Conservation (phyloP, 2,888 invertebrate species). For the Idaea aversata region DNA sequence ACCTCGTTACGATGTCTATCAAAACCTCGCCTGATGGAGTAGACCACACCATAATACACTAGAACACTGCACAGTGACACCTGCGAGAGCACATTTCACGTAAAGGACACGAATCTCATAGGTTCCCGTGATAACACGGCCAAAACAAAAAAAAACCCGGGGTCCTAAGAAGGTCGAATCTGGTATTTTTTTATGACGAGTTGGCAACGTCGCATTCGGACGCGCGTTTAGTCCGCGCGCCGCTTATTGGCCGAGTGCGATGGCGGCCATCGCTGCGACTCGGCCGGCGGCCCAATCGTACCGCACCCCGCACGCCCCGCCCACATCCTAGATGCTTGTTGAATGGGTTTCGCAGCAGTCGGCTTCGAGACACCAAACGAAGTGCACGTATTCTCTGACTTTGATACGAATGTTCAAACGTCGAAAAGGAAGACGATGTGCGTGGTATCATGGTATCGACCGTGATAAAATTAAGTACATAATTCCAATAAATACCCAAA, state of each 20-base stretch:
- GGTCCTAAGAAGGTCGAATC: slow-evolving; percentile 80
- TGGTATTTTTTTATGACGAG: slow-evolving; percentile 76
- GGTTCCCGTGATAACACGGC: slow-evolving; percentile 76
- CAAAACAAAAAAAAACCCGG: slow-evolving; percentile 77
- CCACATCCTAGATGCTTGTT: slow-evolving; percentile 73
- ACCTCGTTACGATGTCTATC: slow-evolving; percentile 76
- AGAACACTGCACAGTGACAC: slow-evolving; percentile 68
- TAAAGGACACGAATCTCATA: slow-evolving; percentile 54
- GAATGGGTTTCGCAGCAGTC: slow-evolving; percentile 74
- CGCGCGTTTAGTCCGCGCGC: slow-evolving; percentile 75
- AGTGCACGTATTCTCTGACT: slow-evolving; percentile 39
- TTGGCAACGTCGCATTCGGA: slow-evolving; percentile 78
- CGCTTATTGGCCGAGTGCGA: slow-evolving; percentile 76
- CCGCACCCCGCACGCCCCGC: slow-evolving; percentile 77
- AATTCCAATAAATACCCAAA: background rate
- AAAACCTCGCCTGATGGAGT: slow-evolving; percentile 74
- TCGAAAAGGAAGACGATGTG: slow-evolving; percentile 32
- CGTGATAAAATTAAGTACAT: background rate
- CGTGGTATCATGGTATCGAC: background rate
- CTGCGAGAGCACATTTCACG: slow-evolving; percentile 71
- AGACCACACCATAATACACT: slow-evolving; percentile 78
- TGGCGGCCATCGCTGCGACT: slow-evolving; percentile 74
- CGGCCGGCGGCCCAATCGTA: slow-evolving; percentile 67
- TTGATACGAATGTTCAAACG: slow-evolving; percentile 31
- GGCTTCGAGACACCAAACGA: slow-evolving; percentile 45